Evolutionary conservation across 2,797 vertebrate species (phyloP).

Genomic region (Uromys caudimaculatus): DNA sequence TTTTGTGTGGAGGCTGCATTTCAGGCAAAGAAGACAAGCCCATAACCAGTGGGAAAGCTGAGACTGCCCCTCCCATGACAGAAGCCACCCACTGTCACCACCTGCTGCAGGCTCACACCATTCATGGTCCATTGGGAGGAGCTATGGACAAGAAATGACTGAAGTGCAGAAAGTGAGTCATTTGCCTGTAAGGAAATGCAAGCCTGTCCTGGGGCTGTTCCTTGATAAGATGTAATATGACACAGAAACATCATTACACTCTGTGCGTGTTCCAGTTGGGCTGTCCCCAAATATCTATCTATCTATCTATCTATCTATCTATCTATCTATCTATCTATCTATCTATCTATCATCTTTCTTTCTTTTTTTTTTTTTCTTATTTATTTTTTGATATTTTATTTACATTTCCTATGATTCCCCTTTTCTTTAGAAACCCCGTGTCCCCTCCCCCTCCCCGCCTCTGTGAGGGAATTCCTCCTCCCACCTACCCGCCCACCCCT

Average conservation of each 20-base stretch:
- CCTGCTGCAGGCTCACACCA: neutral
- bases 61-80: neutral
- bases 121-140: neutral
- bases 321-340: neutral
- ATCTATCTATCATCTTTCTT: too few species aligned
- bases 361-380: too few species aligned
- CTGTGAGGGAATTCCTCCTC: too few species aligned
- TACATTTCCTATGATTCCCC: too few species aligned
- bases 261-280: too few species aligned
- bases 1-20: neutral
- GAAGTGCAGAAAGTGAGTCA: neutral
- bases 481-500: too few species aligned
- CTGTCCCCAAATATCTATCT: neutral
- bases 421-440: too few species aligned
- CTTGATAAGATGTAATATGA: neutral
- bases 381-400: too few species aligned
- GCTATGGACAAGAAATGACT: neutral
- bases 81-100: neutral
- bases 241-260: neutral
- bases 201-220: neutral
- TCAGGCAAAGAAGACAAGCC: neutral
- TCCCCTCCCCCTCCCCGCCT: too few species aligned
- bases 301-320: neutral
- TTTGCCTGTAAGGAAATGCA: neutral
- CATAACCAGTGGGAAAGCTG: neutral